A percentile compares a stretch with the other conserved stretches of the same genome.
These are phyloP conservation scores for Margaritifera margaritifera DNA, from an alignment of 2,888 invertebrate genomes.

Conservation along the genomic window DNA sequence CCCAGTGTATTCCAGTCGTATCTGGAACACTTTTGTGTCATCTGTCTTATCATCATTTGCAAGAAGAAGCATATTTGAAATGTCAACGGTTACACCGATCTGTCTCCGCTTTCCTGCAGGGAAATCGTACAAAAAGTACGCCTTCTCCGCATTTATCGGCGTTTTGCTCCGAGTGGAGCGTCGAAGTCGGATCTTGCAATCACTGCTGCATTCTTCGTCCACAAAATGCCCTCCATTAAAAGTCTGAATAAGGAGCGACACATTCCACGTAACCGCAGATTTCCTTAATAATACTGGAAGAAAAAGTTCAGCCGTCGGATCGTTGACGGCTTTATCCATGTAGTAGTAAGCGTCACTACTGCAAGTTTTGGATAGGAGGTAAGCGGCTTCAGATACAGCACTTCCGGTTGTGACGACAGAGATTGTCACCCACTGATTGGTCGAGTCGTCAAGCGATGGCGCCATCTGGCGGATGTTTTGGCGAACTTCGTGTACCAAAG, in stretches of 20 bases:
- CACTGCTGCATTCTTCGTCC: constrained; percentile 42
- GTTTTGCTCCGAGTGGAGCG: constrained; percentile 13
- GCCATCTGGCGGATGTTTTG: constrained; percentile 53
- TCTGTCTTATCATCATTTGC: constrained; percentile 14
- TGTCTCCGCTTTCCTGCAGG: constrained; percentile 45
- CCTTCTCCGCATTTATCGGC: constrained; percentile 24
- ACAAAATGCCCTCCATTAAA: constrained; percentile 37
- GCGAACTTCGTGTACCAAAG: constrained; percentile 54
- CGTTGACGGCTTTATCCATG: constrained; percentile 51
- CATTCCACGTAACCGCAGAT: constrained; percentile 55
- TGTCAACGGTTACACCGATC: constrained; percentile 38
- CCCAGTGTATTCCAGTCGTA: constrained; percentile 36
- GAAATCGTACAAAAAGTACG: constrained; percentile 54
- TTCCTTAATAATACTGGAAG: constrained; percentile 61
- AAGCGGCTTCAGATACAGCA: constrained; percentile 58
- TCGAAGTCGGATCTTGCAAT: constrained; percentile 39
- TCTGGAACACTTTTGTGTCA: constrained; percentile 24
- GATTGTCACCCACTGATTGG: constrained; percentile 62
- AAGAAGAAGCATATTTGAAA: constrained; percentile 26
- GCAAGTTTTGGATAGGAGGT: constrained; percentile 61
- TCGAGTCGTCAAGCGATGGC: constrained; percentile 43
- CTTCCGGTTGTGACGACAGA: constrained; percentile 61
- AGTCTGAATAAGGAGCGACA: constrained; percentile 45
- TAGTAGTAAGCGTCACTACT: constrained; percentile 66
- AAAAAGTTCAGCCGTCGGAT: constrained; percentile 58